These are phyloP conservation scores for Erpobdella octoculata DNA, from an alignment of 2,888 invertebrate genomes.

Conservation along the genomic window DNA sequence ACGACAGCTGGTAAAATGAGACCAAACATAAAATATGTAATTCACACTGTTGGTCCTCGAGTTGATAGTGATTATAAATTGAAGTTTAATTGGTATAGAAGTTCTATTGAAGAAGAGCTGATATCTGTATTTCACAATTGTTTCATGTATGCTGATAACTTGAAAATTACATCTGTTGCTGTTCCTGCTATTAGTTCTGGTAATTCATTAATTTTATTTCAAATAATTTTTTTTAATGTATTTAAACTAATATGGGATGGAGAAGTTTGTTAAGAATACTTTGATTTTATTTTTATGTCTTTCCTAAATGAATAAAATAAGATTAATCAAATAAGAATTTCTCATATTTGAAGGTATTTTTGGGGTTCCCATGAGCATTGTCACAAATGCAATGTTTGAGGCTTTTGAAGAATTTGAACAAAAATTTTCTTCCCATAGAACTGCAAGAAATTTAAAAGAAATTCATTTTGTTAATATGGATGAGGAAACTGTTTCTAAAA, in stretches of 20 bases:
- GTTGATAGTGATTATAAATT: background rate
- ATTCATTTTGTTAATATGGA: conserved; percentile 16
- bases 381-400: background rate
- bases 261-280: background rate
- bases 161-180: background rate
- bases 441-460: background rate
- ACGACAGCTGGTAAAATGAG: conserved; percentile 3
- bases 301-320: too few relatives aligned
- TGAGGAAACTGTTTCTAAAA: background rate
- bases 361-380: background rate
- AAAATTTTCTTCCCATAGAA: too few relatives aligned
- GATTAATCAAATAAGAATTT: too few relatives aligned
- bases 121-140: background rate
- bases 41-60: conserved; percentile 16
- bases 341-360: too few relatives aligned
- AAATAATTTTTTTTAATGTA: too few relatives aligned
- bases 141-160: background rate
- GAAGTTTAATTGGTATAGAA: too few relatives aligned
- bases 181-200: conserved; percentile 16
- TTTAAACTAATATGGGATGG: too few relatives aligned
- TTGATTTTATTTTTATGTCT: background rate
- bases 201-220: background rate
- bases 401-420: background rate
- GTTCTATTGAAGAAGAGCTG: background rate
- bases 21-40: background rate